These are phyloP conservation scores for Ichneumon xanthorius DNA, from an alignment of 2,888 invertebrate genomes.

Conservation along the genomic window DNA sequence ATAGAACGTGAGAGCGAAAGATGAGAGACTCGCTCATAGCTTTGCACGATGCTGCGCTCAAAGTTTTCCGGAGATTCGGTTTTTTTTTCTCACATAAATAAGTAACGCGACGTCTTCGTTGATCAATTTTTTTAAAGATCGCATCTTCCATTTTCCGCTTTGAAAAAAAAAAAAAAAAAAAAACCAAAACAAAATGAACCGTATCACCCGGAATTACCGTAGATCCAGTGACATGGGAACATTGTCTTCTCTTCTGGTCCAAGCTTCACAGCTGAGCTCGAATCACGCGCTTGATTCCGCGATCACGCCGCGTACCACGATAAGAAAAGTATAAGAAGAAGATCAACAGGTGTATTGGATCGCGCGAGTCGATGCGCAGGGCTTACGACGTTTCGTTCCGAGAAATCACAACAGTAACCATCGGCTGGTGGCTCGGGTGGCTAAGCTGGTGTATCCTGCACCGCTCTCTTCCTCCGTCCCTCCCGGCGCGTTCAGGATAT, in stretches of 20 bases:
- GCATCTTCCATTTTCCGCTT: not conserved
- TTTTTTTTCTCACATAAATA: not conserved
- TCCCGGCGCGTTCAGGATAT: slow-evolving; percentile 63
- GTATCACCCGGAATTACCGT: not conserved
- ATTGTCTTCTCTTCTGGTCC: slow-evolving; percentile 59
- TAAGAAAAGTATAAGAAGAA: slow-evolving; percentile 59
- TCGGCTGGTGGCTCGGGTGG: slow-evolving; percentile 55
- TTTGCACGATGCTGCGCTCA: not conserved
- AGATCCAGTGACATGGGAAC: not conserved
- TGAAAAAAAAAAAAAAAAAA: not conserved
- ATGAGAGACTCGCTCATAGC: slow-evolving; percentile 1
- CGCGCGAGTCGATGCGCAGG: slow-evolving; percentile 53
- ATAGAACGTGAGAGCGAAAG: slow-evolving; percentile 19
- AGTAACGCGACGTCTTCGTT: no score
- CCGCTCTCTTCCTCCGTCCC: not conserved
- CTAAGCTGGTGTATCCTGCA: slow-evolving; percentile 37
- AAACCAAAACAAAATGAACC: not conserved
- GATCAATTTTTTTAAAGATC: no score
- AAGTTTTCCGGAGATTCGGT: not conserved
- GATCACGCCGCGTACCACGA: slow-evolving; percentile 38
- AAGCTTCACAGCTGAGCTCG: slow-evolving; percentile 55
- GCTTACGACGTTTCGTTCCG: slow-evolving; percentile 64
- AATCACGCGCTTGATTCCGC: slow-evolving; percentile 44
- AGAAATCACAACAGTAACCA: slow-evolving; percentile 63
- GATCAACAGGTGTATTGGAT: slow-evolving; percentile 67